Evolutionary conservation across 2,797 vertebrate species (phyloP), one percentile per base, ranked within the genome.

Genomic region (Champsocephalus gunnari): DNA sequence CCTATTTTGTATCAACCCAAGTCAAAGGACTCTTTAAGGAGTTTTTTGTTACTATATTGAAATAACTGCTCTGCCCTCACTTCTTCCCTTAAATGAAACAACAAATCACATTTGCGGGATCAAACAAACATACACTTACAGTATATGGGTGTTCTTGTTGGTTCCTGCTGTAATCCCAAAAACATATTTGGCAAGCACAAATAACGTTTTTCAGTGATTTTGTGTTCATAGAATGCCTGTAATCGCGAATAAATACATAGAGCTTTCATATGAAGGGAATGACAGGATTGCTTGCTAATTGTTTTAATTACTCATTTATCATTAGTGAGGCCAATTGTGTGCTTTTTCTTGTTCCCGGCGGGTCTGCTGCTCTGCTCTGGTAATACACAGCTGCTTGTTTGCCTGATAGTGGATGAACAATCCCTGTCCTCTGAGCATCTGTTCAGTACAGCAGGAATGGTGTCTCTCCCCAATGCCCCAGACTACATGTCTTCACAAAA

Each of bases 401-500:
- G 74, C 79, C 66, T 80, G 74, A 49, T 82, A 79, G 76, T 70
- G 66, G 73, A 79, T 83, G 73, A 77, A 75, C 81, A 80, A 66
- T 80, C 74, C 71, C 53, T 54, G 55, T 76, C 69, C 79, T 85
- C 82, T 62, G 71, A 86, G 77, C 84, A 87, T 82, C 83, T 90
- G 86, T 72, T 87, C 71, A 63, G 66, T 75, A 47, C 74, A 73
- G 77, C 79, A 55, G 82, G 66, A 73, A 70, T 79, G 63, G 38
- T 67, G 63, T 21, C 62, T 70, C 67, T 87, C 72, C 66, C 79
- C 65, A 80, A 78, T 58, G 67, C 80, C 72, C 80, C 66, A 50
- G 65, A 83, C 66, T 68, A 76, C 80, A 77, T 62, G 76, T 83
- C 73, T 77, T 75, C 64, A 73, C 38, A 76, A 82, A 86, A 74